phyloP scores from a whole-genome alignment of 30 jellyfish, hydroid and myxozoan genomes.

The Pseudorhiza aurosa region DNA sequence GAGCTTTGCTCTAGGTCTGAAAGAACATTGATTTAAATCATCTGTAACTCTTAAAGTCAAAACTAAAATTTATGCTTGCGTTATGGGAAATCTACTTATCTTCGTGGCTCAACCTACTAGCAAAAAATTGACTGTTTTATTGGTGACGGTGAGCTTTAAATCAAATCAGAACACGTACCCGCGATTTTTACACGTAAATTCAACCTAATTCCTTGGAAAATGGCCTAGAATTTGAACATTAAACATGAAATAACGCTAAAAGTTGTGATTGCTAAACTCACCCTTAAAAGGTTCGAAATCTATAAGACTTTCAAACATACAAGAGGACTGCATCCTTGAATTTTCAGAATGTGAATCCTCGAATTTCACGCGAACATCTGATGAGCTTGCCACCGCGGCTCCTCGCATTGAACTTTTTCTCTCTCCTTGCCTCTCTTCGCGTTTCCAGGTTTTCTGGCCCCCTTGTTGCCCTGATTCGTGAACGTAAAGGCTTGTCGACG shows the following conservation, averaged over 20 bases:
- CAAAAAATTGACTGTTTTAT: too few relatives aligned
- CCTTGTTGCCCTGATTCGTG: conserved; percentile 49
- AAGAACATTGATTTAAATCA: too few relatives aligned
- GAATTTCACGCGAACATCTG: conserved; percentile 19
- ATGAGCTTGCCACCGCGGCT: not conserved
- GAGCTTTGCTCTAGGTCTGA: too few relatives aligned
- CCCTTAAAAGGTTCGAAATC: conserved; percentile 84
- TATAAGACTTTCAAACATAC: conserved; percentile 84
- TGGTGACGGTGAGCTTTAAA: too few relatives aligned
- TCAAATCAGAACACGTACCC: too few relatives aligned
- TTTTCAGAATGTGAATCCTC: conserved; percentile 1
- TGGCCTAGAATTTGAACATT: too few relatives aligned
- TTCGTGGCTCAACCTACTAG: too few relatives aligned
- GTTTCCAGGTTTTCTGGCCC: conserved; percentile 39
- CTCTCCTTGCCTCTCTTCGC: conserved; percentile 47
- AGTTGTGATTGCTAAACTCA: conserved; percentile 59
- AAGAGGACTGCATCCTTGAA: conserved; percentile 43
- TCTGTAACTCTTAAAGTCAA: too few relatives aligned
- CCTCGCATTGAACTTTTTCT: not conserved
- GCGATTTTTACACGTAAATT: too few relatives aligned
- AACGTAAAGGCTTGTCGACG: conserved; percentile 75
- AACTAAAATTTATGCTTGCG: too few relatives aligned
- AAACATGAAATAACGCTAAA: conserved; percentile 14
- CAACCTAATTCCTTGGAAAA: too few relatives aligned
- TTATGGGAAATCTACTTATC: too few relatives aligned